These are phyloP conservation scores for Gonocerus acuteangulatus DNA, from an alignment of 2,888 invertebrate species.

Conservation along the genomic window DNA sequence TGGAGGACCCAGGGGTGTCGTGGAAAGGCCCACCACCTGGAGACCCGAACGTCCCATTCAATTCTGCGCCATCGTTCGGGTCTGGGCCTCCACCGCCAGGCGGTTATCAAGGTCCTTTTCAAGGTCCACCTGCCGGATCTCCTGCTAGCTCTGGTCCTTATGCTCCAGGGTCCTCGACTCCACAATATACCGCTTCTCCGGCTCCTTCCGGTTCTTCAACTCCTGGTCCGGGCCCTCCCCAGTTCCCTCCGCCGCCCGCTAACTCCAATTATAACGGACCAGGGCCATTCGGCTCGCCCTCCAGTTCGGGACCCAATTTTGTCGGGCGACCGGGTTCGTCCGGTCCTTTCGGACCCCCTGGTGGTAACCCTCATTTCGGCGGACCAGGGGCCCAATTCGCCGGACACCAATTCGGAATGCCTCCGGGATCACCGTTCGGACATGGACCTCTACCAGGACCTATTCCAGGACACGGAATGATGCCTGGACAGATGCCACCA, in stretches of 20 bases:
- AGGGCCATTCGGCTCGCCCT: constrained; percentile 61
- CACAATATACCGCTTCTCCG: constrained; percentile 79
- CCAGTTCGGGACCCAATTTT: constrained; percentile 64
- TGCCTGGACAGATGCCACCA: constrained; percentile 56
- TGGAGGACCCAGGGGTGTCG: constrained; percentile 63
- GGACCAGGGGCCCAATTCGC: constrained; percentile 54
- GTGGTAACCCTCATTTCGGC: constrained; percentile 57
- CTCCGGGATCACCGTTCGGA: constrained; percentile 62
- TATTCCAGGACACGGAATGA: constrained; percentile 54
- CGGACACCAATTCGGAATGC: constrained; percentile 60
- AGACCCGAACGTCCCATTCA: constrained; percentile 43
- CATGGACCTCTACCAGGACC: constrained; percentile 59
- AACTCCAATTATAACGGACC: constrained; percentile 58
- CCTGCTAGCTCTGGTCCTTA: constrained; percentile 49
- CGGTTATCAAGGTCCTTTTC: constrained; percentile 51
- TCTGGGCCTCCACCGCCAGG: constrained; percentile 32
- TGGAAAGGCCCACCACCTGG: constrained; percentile 71
- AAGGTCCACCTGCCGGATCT: constrained; percentile 63
- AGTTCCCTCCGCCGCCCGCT: constrained; percentile 37
- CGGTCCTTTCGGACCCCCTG: constrained; percentile 47
- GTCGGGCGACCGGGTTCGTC: constrained; percentile 49
- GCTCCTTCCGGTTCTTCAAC: constrained; percentile 75
- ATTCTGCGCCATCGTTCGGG: constrained; percentile 37
- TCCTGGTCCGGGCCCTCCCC: constrained; percentile 57
- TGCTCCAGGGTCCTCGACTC: constrained; percentile 62